These are phyloP conservation scores for Laupala kohalensis DNA, from an alignment of 1,140 invertebrate genomes.

Conservation along the genomic window DNA sequence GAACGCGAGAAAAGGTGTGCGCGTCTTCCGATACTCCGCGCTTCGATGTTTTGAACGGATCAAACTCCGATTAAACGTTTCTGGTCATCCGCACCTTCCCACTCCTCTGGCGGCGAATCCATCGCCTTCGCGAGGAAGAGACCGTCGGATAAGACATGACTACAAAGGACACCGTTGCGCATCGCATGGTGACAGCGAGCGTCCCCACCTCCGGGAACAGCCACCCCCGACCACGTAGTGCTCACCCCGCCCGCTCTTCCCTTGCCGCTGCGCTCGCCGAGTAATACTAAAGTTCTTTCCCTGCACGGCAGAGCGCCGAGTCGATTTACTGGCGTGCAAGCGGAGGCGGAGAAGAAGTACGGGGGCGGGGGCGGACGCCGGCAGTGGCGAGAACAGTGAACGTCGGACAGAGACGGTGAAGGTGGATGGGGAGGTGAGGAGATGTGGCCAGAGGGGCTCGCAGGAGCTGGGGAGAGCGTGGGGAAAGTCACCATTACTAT, in stretches of 20 bases:
- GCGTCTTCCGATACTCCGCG: no score
- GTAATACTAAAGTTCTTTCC: not conserved
- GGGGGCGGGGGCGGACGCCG: not conserved
- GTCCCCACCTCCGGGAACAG: not conserved
- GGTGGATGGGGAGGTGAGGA: not conserved
- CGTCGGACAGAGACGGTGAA: not conserved
- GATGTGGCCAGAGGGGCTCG: not conserved
- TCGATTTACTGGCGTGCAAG: slow-evolving; percentile 3
- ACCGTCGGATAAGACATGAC: no score
- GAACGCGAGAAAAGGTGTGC: no score
- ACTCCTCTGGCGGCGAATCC: not conserved
- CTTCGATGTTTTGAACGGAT: no score
- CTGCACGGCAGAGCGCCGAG: not conserved
- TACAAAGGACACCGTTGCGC: no score
- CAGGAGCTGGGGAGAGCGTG: not conserved
- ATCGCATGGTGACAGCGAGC: no score
- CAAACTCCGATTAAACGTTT: no score
- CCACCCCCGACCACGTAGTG: not conserved
- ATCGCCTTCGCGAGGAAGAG: not conserved
- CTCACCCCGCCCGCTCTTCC: not conserved
- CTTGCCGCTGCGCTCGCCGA: not conserved
- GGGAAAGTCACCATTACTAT: slow-evolving; percentile 7
- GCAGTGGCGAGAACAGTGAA: not conserved
- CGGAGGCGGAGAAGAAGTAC: not conserved
- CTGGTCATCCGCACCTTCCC: no score